phyloP scores from a whole-genome alignment of 2,113 vertebrate genomes.

The Ariopsis seemanni region DNA sequence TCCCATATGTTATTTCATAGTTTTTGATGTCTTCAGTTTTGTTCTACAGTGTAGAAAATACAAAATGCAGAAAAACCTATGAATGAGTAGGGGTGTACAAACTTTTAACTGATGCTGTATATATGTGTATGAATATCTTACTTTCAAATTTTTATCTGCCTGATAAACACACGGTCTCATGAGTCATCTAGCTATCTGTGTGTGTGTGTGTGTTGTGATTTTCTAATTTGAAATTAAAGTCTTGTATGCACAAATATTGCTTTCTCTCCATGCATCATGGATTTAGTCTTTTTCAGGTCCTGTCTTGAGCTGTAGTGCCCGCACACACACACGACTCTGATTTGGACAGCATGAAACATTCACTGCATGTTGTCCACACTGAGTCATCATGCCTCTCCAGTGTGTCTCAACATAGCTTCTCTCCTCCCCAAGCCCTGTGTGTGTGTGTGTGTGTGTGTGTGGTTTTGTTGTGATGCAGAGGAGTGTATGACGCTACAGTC shows the following conservation, averaged over 20 bases:
- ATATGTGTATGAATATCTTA: too few species aligned
- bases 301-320: neutral
- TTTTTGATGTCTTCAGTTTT: too few species aligned
- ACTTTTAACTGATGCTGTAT: too few species aligned
- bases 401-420: slow-evolving; percentile 32
- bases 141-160: neutral
- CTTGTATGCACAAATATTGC: too few species aligned
- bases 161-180: neutral
- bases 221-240: too few species aligned
- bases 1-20: too few species aligned
- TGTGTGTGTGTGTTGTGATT: neutral
- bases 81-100: too few species aligned
- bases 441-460: slow-evolving; percentile 1
- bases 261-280: too few species aligned
- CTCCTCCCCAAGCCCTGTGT: neutral
- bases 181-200: neutral
- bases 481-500: slow-evolving; percentile 18
- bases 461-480: slow-evolving; percentile 15
- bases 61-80: too few species aligned
- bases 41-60: too few species aligned
- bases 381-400: slow-evolving; percentile 20
- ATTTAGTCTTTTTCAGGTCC: slow-evolving; percentile 12
- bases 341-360: slow-evolving; percentile 22
- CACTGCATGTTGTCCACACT: slow-evolving; percentile 12
- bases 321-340: neutral